Conservation (phyloP, 2,888 invertebrate genomes). For the Dioctria rufipes region DNA sequence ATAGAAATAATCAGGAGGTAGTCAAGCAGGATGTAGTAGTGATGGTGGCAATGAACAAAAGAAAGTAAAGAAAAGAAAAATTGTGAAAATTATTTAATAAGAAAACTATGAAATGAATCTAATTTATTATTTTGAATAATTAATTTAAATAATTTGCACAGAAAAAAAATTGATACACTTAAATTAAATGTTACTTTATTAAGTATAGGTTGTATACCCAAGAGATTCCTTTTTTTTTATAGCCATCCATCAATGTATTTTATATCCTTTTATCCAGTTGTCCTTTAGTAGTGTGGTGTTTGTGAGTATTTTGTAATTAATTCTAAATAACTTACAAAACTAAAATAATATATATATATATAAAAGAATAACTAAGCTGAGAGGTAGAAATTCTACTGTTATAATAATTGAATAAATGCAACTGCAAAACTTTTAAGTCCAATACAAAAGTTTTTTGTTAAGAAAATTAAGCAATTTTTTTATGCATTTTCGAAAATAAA, state of each 20-base stretch:
- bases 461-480: constrained; percentile 33
- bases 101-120: constrained; percentile 23
- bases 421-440: constrained; percentile 45
- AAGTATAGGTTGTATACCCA: background rate
- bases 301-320: constrained; percentile 25
- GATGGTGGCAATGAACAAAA: constrained; percentile 41
- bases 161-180: background rate
- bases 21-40: constrained; percentile 36
- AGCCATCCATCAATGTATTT: background rate
- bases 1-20: constrained; percentile 30
- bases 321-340: constrained; percentile 44
- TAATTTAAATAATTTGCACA: constrained; percentile 16
- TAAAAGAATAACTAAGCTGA: constrained; percentile 41
- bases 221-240: constrained; percentile 1
- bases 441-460: constrained; percentile 36
- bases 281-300: constrained; percentile 2
- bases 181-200: background rate
- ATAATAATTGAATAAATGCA: constrained; percentile 30
- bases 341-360: constrained; percentile 7
- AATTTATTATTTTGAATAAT: constrained; percentile 12
- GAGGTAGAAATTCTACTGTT: constrained; percentile 24
- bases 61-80: constrained; percentile 45
- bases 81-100: constrained; percentile 38
- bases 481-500: constrained; percentile 14
- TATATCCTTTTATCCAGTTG: constrained; percentile 14